phyloP scores from a whole-genome alignment of 2,113 vertebrate species.

The Felis catus region F.catus_Fca126_mat1.0 CM031414.1:2149001-2149500 shows the following conservation, averaged over 20 bases:
- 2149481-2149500: not conserved
- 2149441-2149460: not conserved
- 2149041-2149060: not conserved
- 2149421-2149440: accelerated
- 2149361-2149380: not conserved
- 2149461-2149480: too few species aligned
- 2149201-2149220: not conserved
- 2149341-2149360: not conserved
- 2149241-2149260: not conserved
- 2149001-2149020: conserved; percentile 65
- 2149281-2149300: too few species aligned
- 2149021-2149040: not conserved
- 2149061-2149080: too few species aligned
- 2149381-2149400: not conserved
- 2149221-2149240: not conserved
- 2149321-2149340: not conserved
- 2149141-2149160: not conserved
- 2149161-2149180: not conserved
- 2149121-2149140: not conserved
- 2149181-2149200: not conserved
- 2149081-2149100: not conserved
- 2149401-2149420: not conserved
- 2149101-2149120: not conserved
- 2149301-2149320: not conserved
- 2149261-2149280: not conserved